A percentile compares a stretch with the other conserved stretches of the same genome.
phyloP scores from a whole-genome alignment of 2,113 vertebrate genomes.

The Abramis brama region DNA sequence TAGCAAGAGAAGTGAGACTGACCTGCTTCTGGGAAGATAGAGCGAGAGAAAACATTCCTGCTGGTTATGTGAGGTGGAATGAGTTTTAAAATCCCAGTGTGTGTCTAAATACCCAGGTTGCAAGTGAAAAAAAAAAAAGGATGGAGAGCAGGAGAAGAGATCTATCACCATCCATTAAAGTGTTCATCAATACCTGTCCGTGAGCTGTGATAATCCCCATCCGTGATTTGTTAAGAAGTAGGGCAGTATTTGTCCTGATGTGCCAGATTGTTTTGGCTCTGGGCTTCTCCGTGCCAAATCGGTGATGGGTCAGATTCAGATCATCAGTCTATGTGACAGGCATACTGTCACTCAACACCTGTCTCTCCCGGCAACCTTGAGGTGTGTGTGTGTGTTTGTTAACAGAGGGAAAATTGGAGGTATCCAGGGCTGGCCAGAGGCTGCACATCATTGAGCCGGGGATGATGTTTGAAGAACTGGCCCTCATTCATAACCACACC shows the following conservation, averaged over 20 bases:
- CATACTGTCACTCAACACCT: constrained; percentile 32
- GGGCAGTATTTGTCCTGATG: constrained; percentile 1
- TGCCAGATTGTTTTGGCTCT: background rate
- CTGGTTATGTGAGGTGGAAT: background rate
- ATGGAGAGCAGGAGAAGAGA: constrained; percentile 1
- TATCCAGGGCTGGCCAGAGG: constrained; percentile 71
- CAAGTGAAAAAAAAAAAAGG: background rate
- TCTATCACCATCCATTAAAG: constrained; percentile 17
- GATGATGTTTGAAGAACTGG: constrained; percentile 75
- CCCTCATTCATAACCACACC: constrained; percentile 75
- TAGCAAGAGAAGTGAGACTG: constrained; percentile 26
- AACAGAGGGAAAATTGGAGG: constrained; percentile 76
- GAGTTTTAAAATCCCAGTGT: constrained; percentile 21
- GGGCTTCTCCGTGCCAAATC: constrained; percentile 36
- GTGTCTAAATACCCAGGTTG: constrained; percentile 18
- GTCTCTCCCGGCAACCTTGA: constrained; percentile 36
- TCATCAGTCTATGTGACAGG: constrained; percentile 44
- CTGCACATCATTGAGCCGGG: constrained; percentile 70
- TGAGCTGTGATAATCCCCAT: background rate
- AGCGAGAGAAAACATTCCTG: background rate
- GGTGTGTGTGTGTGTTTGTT: constrained; percentile 41
- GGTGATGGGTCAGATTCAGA: constrained; percentile 47
- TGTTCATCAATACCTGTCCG: constrained; percentile 24
- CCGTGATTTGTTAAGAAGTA: constrained; percentile 2
- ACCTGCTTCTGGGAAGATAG: constrained; percentile 25